Evolutionary conservation across 2,888 invertebrate species (phyloP).

Genomic region (Glomeris marginata): DNA sequence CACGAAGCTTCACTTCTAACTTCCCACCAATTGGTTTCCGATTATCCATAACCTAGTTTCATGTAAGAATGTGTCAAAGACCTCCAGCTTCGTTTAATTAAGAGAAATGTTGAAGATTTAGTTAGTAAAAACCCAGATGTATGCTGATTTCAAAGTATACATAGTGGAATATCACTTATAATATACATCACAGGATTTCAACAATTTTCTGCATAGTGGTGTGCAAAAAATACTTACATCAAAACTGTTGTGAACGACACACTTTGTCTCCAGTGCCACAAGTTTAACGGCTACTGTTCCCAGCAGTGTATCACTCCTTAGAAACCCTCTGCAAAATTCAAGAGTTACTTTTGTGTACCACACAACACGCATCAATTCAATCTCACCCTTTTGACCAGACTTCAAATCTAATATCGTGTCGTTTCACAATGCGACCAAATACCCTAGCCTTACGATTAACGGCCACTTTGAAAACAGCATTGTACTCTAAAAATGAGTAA

Average conservation of each 20-base stretch:
- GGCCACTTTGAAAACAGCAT: constrained; percentile 58
- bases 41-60: constrained; percentile 65
- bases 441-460: constrained; percentile 64
- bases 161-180: too few relatives aligned
- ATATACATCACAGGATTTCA: too few relatives aligned
- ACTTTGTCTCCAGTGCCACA: constrained; percentile 71
- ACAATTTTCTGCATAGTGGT: not conserved
- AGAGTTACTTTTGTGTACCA: not conserved
- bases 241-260: constrained; percentile 78
- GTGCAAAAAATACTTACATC: constrained; percentile 50
- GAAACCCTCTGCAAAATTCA: constrained; percentile 68
- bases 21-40: constrained; percentile 76
- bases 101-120: not conserved
- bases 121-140: not conserved
- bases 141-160: too few relatives aligned
- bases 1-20: constrained; percentile 69
- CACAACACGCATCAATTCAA: too few relatives aligned
- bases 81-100: too few relatives aligned
- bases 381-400: constrained; percentile 82
- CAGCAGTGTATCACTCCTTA: constrained; percentile 69
- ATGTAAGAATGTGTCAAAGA: not conserved
- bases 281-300: constrained; percentile 72
- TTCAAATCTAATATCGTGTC: constrained; percentile 78
- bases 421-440: constrained; percentile 72
- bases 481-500: constrained; percentile 43